A percentile compares a stretch with the other conserved stretches of the same genome.
Evolutionary conservation across 2,888 invertebrate species (phyloP).

Genomic region (Sceliomorpha sp.): DNA sequence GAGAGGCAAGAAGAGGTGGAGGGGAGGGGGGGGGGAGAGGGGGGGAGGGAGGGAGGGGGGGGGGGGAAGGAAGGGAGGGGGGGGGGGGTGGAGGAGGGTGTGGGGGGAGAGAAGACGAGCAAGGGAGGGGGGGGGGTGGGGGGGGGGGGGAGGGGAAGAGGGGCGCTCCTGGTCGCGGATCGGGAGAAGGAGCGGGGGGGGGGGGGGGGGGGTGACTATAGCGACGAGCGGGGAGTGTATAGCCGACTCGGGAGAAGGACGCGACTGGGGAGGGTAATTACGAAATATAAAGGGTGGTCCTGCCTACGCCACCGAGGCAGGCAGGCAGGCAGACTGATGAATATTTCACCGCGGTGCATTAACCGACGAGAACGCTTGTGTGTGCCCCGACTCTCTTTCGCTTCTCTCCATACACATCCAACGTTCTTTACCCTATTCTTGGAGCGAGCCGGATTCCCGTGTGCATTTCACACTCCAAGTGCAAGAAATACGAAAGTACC

Average conservation of each 20-base stretch:
- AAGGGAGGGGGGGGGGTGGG: no score
- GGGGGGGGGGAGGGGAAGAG: no score
- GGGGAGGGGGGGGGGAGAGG: no score
- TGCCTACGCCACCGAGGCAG: conserved; percentile 66
- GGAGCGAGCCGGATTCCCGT: conserved; percentile 39
- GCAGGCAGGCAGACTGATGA: conserved; percentile 76
- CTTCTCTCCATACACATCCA: conserved; percentile 35
- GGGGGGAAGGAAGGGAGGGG: no score
- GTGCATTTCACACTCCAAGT: conserved; percentile 49
- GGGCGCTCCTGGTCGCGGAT: no score
- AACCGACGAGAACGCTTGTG: conserved; percentile 69
- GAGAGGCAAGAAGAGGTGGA: no score
- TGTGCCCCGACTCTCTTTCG: conserved; percentile 44
- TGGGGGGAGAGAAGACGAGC: no score
- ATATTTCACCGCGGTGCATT: conserved; percentile 79
- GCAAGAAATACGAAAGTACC: conserved; percentile 36
- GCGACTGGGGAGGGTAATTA: conserved; percentile 75
- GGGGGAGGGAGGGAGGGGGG: no score
- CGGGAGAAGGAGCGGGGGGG: no score
- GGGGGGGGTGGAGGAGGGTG: conserved; percentile 30
- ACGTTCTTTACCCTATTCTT: conserved; percentile 53
- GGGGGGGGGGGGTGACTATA: no score
- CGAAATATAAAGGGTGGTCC: conserved; percentile 78
- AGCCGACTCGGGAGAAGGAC: conserved; percentile 61
- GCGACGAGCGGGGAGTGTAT: no score